These are phyloP conservation scores for Himantopus leucocephalus DNA, from an alignment of 2,113 vertebrate genomes.

Conservation along the genomic window DNA sequence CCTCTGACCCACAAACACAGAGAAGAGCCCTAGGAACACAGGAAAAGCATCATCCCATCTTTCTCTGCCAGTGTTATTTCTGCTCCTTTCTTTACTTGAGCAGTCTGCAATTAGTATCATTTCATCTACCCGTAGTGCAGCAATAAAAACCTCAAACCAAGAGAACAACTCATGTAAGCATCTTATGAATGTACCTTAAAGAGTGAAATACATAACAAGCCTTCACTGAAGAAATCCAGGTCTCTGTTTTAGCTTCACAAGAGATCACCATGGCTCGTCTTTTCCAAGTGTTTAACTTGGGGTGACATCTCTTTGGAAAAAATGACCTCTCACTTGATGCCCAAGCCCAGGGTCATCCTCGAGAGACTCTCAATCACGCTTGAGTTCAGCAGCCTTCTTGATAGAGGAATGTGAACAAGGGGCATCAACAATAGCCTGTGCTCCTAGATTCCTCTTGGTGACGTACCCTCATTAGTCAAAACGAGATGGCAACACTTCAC, in stretches of 20 bases:
- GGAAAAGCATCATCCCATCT: neutral
- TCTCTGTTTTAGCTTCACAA: neutral
- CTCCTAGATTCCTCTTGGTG: neutral
- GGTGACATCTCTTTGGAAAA: slow-evolving; percentile 7
- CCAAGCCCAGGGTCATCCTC: slow-evolving; percentile 17
- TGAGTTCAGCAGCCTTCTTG: slow-evolving; percentile 23
- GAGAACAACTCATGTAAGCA: neutral
- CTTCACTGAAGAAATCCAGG: neutral
- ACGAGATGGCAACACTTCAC: neutral
- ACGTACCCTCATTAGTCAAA: slow-evolving; percentile 16
- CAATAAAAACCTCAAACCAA: neutral
- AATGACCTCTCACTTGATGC: slow-evolving; percentile 20
- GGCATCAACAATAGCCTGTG: neutral
- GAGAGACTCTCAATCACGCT: neutral
- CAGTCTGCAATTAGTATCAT: neutral
- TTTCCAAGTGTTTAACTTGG: slow-evolving; percentile 24
- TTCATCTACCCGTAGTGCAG: neutral
- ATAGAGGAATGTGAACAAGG: neutral
- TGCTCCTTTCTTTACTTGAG: neutral
- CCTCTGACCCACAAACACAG: neutral
- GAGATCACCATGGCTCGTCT: neutral
- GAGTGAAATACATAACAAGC: neutral
- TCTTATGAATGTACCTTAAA: neutral
- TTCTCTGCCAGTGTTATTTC: neutral
- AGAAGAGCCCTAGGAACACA: neutral